A percentile compares a stretch with the other conserved stretches of the same genome.
Evolutionary conservation across 2,797 vertebrate genomes (phyloP).

Genomic region (Arrhamphus sclerolepis): DNA sequence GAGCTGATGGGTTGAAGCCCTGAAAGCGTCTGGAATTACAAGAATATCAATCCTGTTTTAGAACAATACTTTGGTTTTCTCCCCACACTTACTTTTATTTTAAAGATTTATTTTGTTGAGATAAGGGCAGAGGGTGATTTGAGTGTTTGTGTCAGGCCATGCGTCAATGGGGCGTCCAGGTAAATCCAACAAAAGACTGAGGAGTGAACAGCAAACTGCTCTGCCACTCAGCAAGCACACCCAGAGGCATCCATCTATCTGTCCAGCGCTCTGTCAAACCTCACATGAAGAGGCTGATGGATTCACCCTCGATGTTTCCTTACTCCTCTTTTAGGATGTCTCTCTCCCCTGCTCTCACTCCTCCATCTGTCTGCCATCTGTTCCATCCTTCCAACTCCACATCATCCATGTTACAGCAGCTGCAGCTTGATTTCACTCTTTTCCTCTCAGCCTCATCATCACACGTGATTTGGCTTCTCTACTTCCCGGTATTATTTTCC

Average conservation of each 20-base stretch:
- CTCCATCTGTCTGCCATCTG: conserved; percentile 74
- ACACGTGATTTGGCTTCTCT: conserved; percentile 9
- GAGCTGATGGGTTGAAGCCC: conserved; percentile 19
- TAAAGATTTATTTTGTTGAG: conserved; percentile 17
- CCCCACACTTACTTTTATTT: conserved; percentile 22
- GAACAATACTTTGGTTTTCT: conserved; percentile 33
- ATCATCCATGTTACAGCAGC: conserved; percentile 18
- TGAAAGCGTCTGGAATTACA: conserved; percentile 27
- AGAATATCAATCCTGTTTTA: conserved; percentile 47
- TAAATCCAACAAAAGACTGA: conserved; percentile 52
- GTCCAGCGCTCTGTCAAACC: conserved; percentile 58
- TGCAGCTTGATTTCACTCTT: conserved; percentile 27
- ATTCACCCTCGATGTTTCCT: conserved; percentile 62
- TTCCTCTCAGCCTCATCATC: conserved; percentile 7
- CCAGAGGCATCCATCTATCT: conserved; percentile 67
- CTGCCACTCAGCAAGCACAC: conserved; percentile 46
- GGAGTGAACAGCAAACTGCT: conserved; percentile 60
- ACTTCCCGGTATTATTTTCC: conserved; percentile 15
- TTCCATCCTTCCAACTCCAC: conserved; percentile 42
- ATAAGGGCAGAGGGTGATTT: conserved; percentile 10
- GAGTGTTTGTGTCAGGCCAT: conserved; percentile 31
- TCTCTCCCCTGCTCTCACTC: conserved; percentile 47
- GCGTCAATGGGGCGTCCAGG: conserved; percentile 57
- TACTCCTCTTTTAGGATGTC: conserved; percentile 45
- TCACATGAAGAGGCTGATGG: conserved; percentile 67